Conservation (phyloP, 1,140 invertebrate species). For the Cryptotermes secundus region DNA sequence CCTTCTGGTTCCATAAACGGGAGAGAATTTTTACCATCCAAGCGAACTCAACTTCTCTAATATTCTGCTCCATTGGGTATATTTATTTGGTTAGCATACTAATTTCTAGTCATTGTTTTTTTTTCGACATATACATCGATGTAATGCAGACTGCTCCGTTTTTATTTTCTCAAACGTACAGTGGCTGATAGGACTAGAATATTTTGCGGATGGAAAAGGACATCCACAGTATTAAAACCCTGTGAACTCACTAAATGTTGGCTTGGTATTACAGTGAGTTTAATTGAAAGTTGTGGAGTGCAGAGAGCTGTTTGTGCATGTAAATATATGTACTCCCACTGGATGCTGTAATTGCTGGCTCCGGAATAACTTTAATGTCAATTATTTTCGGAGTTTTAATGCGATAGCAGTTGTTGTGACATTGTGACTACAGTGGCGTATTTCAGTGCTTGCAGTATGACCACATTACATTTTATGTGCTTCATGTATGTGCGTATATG, state of each 20-base stretch:
- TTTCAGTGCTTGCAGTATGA: neutral
- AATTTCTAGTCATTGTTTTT: too few species aligned
- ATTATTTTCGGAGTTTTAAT: neutral
- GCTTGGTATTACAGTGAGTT: neutral
- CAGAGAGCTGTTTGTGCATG: slow-evolving; percentile 8
- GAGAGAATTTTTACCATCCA: too few species aligned
- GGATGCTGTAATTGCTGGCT: neutral
- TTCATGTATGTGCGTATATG: too few species aligned
- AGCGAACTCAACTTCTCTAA: too few species aligned
- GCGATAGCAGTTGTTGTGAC: neutral
- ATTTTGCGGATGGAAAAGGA: neutral
- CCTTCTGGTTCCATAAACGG: too few species aligned
- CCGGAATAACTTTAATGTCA: neutral
- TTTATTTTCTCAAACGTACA: neutral
- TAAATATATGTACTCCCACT: neutral
- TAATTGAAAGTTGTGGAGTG: neutral
- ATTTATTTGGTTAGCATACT: too few species aligned
- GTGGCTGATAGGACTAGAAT: neutral
- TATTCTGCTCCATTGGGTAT: too few species aligned
- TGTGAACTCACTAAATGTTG: neutral
- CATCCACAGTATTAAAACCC: neutral
- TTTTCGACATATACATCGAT: too few species aligned
- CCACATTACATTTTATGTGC: too few species aligned
- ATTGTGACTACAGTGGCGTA: neutral
- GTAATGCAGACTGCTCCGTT: neutral